Percentiles rank a stretch among this genome's conserved stretches.
phyloP scores from a whole-genome alignment of 2,113 vertebrate genomes.

The Notarius lentiginosus region DNA sequence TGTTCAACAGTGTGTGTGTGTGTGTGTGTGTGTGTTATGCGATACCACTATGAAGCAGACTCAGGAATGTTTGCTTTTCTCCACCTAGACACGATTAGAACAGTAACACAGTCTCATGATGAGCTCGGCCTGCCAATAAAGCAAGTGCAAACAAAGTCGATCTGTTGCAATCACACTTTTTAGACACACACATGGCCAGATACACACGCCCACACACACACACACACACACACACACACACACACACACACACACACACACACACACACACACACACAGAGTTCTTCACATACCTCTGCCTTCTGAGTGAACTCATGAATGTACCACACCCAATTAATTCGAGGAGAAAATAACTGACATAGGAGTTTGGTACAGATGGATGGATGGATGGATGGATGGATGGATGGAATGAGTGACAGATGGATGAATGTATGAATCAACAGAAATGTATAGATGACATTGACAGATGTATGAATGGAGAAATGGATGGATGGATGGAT shows the following conservation, averaged over 20 bases:
- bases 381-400: background rate
- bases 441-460: background rate
- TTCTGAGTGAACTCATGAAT: background rate
- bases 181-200: background rate
- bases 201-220: background rate
- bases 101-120: constrained; percentile 11
- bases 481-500: background rate
- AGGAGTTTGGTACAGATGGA: background rate
- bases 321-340: constrained; percentile 5
- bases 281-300: background rate
- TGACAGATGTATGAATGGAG: background rate
- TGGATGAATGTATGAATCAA: background rate
- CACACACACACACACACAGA: background rate
- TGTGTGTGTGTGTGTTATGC: constrained; percentile 37
- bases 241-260: background rate
- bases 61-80: constrained; percentile 47
- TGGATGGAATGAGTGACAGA: background rate
- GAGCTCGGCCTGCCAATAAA: constrained; percentile 29
- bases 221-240: background rate
- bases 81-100: constrained; percentile 48
- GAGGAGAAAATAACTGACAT: background rate
- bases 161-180: constrained; percentile 45
- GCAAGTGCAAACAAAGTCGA: constrained; percentile 47
- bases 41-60: constrained; percentile 38
- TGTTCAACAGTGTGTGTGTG: constrained; percentile 35